Percentiles rank a stretch among this genome's conserved stretches.
Evolutionary conservation across 2,888 invertebrate genomes (phyloP).

Genomic region (Rotaria sp.): DNA sequence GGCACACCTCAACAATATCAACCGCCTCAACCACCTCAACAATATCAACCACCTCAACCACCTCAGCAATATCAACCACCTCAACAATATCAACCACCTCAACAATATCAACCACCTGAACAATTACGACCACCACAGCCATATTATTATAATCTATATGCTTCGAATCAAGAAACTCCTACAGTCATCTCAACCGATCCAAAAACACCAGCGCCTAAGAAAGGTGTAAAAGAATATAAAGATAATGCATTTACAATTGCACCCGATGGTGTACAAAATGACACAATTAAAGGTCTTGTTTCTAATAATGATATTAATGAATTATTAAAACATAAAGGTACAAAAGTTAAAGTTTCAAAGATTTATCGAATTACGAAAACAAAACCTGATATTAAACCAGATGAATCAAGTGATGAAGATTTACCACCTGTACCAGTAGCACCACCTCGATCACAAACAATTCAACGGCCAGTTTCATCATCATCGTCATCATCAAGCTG

Average conservation of each 20-base stretch:
- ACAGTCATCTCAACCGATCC: not conserved
- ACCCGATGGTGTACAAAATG: not conserved
- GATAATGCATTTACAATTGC: conserved; percentile 9
- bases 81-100: not conserved
- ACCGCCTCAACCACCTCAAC: not conserved
- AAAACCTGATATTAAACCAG: not conserved
- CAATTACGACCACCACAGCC: not conserved
- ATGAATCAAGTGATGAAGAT: not conserved
- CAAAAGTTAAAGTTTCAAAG: not conserved
- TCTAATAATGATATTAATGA: conserved; percentile 11
- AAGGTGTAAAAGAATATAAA: not conserved
- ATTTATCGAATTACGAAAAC: conserved; percentile 27
- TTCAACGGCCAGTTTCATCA: not conserved
- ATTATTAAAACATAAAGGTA: conserved; percentile 19
- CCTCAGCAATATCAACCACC: no score
- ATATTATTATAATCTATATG: not conserved
- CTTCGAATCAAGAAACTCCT: not conserved
- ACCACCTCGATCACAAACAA: no score
- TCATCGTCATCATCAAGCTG: not conserved
- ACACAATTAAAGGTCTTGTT: not conserved
- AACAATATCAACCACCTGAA: not conserved
- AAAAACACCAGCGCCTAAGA: not conserved
- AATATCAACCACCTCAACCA: no score
- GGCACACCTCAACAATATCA: not conserved
- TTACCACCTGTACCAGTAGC: no score